A percentile compares a stretch with the other conserved stretches of the same genome.
Evolutionary conservation across 2,888 invertebrate genomes (phyloP).

Genomic region (Lasioglossum malachurum): DNA sequence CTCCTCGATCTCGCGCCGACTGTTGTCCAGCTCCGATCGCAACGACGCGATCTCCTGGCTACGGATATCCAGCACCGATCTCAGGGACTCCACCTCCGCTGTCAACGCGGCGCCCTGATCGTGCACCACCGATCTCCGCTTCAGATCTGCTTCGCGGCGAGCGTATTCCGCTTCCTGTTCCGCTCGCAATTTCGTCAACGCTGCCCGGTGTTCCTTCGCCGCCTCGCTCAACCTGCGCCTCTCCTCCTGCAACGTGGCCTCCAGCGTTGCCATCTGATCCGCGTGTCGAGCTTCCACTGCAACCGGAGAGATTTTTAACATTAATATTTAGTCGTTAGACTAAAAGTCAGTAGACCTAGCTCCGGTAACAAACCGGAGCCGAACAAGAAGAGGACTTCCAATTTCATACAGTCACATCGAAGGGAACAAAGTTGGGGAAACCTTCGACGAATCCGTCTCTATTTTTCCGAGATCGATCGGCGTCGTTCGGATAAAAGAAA

Average conservation of each 20-base stretch:
- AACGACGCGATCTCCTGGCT: constrained; percentile 94
- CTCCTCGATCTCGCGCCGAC: constrained; percentile 90
- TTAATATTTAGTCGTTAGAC: background rate
- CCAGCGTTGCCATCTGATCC: constrained; percentile 74
- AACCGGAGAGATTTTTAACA: background rate
- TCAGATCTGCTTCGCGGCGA: constrained; percentile 86
- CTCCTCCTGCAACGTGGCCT: constrained; percentile 77
- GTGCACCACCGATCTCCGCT: constrained; percentile 86
- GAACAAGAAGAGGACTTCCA: no score
- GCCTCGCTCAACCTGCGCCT: constrained; percentile 76
- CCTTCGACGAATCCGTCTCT: background rate
- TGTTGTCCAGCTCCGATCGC: constrained; percentile 89
- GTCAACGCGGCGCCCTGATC: constrained; percentile 86
- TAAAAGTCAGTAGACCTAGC: no score
- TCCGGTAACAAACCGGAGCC: no score
- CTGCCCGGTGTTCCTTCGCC: constrained; percentile 78
- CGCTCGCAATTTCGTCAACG: constrained; percentile 80
- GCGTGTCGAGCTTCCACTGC: constrained; percentile 78
- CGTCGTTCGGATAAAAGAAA: constrained; percentile 45
- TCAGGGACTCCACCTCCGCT: constrained; percentile 93
- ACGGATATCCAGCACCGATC: constrained; percentile 95
- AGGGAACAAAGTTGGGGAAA: background rate
- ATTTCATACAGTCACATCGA: background rate
- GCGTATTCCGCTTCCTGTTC: constrained; percentile 87
- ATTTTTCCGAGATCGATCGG: background rate